Conservation (phyloP, 2,888 invertebrate species). For the Nycteola revayana region DNA sequence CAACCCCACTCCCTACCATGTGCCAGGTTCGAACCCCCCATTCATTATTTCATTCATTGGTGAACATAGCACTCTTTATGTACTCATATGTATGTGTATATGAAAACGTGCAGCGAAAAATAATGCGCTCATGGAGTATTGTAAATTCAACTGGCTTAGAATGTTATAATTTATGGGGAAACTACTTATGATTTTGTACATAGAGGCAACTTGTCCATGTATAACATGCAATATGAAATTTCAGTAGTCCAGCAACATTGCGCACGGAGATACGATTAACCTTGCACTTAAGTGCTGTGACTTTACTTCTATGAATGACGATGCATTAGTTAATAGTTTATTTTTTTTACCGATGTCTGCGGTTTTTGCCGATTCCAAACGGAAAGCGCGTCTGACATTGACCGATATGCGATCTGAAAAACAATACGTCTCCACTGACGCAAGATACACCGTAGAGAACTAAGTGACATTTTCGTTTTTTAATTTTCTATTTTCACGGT, state of each 20-base stretch:
- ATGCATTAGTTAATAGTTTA: constrained; percentile 19
- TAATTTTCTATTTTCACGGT: constrained; percentile 18
- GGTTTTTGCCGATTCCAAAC: constrained; percentile 50
- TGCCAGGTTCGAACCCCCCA: constrained; percentile 86
- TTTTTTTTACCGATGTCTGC: constrained; percentile 25
- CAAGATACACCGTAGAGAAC: constrained; percentile 25
- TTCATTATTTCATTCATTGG: constrained; percentile 10
- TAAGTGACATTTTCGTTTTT: constrained; percentile 26
- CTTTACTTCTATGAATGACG: constrained; percentile 31
- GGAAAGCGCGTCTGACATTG: constrained; percentile 68
- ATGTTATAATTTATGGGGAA: too few relatives aligned
- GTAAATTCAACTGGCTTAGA: too few relatives aligned
- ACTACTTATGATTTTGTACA: too few relatives aligned
- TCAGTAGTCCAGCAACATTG: too few relatives aligned
- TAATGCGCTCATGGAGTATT: too few relatives aligned
- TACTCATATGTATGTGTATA: too few relatives aligned
- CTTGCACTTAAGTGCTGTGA: constrained; percentile 18
- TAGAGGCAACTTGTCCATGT: too few relatives aligned
- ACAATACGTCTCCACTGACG: constrained; percentile 48
- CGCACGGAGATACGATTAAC: constrained; percentile 33
- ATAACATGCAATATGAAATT: too few relatives aligned
- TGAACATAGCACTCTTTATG: too few relatives aligned
- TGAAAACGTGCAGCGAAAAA: too few relatives aligned
- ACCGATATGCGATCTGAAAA: constrained; percentile 68
- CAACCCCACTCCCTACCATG: constrained; percentile 90